Base-by-base conservation (phyloP, 2,888 invertebrate genomes). In the Eutolmus rufibarbis region DNA sequence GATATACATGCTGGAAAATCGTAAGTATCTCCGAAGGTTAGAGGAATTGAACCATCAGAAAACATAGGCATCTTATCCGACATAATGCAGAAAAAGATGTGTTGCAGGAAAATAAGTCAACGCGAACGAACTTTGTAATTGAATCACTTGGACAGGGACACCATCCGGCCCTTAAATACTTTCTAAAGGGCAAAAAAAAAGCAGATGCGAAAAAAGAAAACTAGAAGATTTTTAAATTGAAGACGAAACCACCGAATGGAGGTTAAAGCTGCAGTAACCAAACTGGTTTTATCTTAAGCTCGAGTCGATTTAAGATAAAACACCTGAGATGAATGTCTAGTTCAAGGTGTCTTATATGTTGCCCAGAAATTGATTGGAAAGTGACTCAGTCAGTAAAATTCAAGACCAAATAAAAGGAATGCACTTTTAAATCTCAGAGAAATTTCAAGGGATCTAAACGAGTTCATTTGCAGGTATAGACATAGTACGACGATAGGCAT, bases 21-120 rank as follows among this genome's bases (percentile, higher is more conserved):
- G 23, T 28, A 66, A 23, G 28, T 23, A 23, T 19, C 0, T 23
- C 9, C 9, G 66, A 66, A 66, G 66, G 66, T 28, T 66, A 28
- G 66, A 66, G 66, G 66, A 66, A 66, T 66, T 66, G 23, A 66
- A 66, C 66, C 66, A 66, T 66, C 66, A 66, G 19, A 66, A 23
- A 66, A 23, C 66, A 46, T 28, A 23, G 66, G 28, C 28, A 66
- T 66, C 28, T 66, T 12, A 66, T 5, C 51, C n/a, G 51, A n/a
- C 9, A 66, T 66, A 66, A 16, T 28, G 28, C 8, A 66, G 66
- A 66, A 66, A 66, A 66, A 66, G 12, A 2, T 3, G 2, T 66
- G 28, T 4, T 66, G 66, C 66, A 37, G 31, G 31, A 79, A 79
- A 79, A 79, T 79, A 79, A 79, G 79, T 79, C 79, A 79, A 79